Evolutionary conservation across 2,888 invertebrate species (phyloP), one percentile per base, ranked within the genome.

Genomic region (Plagodis dolabraria): DNA sequence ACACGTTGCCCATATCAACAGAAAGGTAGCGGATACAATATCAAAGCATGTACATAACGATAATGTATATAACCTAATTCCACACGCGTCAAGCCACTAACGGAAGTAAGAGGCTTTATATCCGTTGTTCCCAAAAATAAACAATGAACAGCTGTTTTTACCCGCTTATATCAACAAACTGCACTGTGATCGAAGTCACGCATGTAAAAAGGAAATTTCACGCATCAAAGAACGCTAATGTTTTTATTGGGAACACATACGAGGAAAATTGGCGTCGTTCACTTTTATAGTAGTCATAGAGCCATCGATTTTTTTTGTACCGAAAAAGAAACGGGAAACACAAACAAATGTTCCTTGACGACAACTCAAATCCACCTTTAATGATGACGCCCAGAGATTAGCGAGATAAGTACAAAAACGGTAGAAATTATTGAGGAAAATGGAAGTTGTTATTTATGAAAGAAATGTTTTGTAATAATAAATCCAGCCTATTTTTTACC

Each of bases 221-320:
- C 83, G 79, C 75, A 56, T 64, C 76, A 71, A 67, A 71, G 72
- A 75, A 65, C 77, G 64, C 79, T 80, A 80, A 83, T 83, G 82
- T 79, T 80, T 82, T 79, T 79, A 83, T 81, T 82, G 76, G 70
- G 69, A 76, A 72, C 68, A 67, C 70, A 78, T 68, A 72, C 70
- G 67, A 68, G 73, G 74, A 71, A 80, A 79, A 83, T 80, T 74
- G 75, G 67, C 65, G 64, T 65, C 73, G 69, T 78, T 78, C 72
- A 69, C 70, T 76, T 78, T 79, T 77, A 80, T 75, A 71, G 63
- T 66, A 45, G 47, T 64, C 75, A 74, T 60, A 40, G 10, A 71
- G 72, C 62, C 69, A 74, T 79, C 76, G 80, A 77, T 78, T 22
- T 22, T n/a, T 47, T 80, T 79, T 33, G 74, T 75, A 59, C 60